Percentiles rank a stretch among this genome's conserved stretches.
Evolutionary conservation across 2,888 invertebrate species (phyloP).

Genomic region (Drosophila limbata): DNA sequence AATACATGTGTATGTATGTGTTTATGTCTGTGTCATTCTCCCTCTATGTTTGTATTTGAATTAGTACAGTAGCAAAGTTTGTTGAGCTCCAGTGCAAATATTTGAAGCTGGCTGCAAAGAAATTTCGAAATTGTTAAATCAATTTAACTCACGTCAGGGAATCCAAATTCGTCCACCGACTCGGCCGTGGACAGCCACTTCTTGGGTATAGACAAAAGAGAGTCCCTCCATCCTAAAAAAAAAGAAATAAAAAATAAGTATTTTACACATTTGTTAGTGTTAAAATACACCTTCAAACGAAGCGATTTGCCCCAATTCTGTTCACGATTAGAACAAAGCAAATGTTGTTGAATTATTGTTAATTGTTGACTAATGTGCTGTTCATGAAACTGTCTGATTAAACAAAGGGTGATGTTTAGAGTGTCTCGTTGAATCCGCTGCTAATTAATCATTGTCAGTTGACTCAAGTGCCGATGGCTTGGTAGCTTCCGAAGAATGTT

Average conservation of each 20-base stretch:
- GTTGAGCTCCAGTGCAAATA: conserved; percentile 59
- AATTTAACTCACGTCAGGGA: conserved; percentile 85
- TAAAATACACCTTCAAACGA: background rate
- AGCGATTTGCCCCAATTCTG: background rate
- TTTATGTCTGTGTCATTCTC: conserved; percentile 18
- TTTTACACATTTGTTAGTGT: background rate
- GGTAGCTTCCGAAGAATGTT: conserved; percentile 24
- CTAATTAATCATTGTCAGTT: conserved; percentile 66
- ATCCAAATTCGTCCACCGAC: conserved; percentile 85
- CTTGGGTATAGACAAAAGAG: conserved; percentile 90
- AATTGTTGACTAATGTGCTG: conserved; percentile 55
- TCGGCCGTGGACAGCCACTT: conserved; percentile 88
- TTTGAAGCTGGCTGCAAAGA: conserved; percentile 53
- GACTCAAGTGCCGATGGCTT: conserved; percentile 27
- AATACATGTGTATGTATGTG: conserved; percentile 27
- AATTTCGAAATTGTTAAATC: conserved; percentile 64
- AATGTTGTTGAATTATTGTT: conserved; percentile 12
- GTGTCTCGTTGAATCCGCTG: conserved; percentile 10
- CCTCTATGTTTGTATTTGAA: conserved; percentile 64
- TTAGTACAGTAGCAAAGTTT: conserved; percentile 72
- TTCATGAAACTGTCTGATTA: conserved; percentile 16
- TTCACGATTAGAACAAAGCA: conserved; percentile 5
- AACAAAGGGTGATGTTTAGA: conserved; percentile 26
- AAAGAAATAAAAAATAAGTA: conserved; percentile 34
- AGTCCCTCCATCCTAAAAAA: conserved; percentile 91